phyloP scores from a whole-genome alignment of 2,797 vertebrate species.

The Dermochelys coriacea region DNA sequence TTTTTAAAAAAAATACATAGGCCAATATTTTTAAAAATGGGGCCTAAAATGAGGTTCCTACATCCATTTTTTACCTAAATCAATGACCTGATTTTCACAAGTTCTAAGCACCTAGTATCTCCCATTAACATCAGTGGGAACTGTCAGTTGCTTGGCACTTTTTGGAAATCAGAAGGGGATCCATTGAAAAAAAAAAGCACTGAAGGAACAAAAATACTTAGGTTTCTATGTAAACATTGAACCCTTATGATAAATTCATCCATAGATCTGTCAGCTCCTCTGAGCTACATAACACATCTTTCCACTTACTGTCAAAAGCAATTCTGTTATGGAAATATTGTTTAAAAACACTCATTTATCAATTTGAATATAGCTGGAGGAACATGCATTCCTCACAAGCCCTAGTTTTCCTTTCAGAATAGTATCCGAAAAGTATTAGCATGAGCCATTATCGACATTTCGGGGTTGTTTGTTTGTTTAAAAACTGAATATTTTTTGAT shows the following conservation, averaged over 20 bases:
- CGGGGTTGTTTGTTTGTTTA: background rate
- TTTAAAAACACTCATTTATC: constrained; percentile 56
- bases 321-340: constrained; percentile 23
- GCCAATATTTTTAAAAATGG: too few relatives aligned
- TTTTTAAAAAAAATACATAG: constrained; percentile 8
- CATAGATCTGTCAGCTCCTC: constrained; percentile 34
- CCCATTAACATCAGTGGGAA: constrained; percentile 57
- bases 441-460: too few relatives aligned
- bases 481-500: constrained; percentile 8
- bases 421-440: too few relatives aligned
- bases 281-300: constrained; percentile 30
- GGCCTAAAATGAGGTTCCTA: too few relatives aligned
- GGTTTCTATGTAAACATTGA: constrained; percentile 59
- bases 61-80: constrained; percentile 68
- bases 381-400: background rate
- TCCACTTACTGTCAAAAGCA: constrained; percentile 35
- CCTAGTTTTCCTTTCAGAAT: too few relatives aligned
- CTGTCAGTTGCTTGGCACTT: constrained; percentile 36
- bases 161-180: constrained; percentile 63
- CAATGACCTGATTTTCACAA: constrained; percentile 64
- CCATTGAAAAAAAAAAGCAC: constrained; percentile 45
- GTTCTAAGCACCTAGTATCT: constrained; percentile 43
- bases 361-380: constrained; percentile 40
- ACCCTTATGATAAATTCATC: constrained; percentile 50
- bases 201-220: constrained; percentile 33